Conservation (phyloP, 2,797 vertebrate species). For the Lacerta bilineata region DNA sequence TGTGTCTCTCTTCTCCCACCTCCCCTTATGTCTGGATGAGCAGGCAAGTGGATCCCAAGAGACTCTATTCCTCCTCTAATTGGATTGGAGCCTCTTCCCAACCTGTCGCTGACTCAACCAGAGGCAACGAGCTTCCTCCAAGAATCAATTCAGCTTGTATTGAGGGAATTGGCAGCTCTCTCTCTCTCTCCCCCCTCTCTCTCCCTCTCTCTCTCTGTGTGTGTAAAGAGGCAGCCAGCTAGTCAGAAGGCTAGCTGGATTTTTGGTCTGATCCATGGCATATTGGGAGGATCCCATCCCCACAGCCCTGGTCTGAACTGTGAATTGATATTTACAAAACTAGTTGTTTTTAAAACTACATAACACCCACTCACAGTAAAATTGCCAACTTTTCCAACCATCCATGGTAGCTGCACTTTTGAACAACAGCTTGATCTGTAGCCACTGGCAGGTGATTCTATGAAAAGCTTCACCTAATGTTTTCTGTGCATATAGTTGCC, state of each 20-base stretch:
- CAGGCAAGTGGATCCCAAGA: constrained; percentile 14
- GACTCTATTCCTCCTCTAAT: constrained; percentile 19
- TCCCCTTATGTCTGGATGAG: constrained; percentile 37
- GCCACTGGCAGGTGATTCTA: not conserved
- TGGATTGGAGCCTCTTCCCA: constrained; percentile 31
- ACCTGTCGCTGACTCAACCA: constrained; percentile 42
- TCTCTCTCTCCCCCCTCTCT: no score
- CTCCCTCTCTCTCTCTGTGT: no score
- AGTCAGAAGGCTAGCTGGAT: not conserved
- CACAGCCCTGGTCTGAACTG: not conserved
- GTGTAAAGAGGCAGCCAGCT: no score
- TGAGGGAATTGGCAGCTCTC: not conserved
- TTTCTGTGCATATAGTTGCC: not conserved
- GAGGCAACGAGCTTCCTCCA: constrained; percentile 10
- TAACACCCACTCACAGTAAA: not conserved
- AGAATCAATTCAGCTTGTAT: constrained; percentile 31
- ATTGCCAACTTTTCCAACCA: not conserved
- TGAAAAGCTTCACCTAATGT: not conserved
- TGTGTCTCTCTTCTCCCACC: constrained; percentile 1
- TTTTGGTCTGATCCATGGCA: not conserved
- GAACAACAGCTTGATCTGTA: not conserved
- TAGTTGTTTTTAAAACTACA: not conserved
- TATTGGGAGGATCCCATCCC: not conserved
- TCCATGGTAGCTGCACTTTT: not conserved
- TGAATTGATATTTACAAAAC: not conserved